Base-by-base conservation (phyloP, 2,888 invertebrate species). In the Conops quadrifasciatus region DNA sequence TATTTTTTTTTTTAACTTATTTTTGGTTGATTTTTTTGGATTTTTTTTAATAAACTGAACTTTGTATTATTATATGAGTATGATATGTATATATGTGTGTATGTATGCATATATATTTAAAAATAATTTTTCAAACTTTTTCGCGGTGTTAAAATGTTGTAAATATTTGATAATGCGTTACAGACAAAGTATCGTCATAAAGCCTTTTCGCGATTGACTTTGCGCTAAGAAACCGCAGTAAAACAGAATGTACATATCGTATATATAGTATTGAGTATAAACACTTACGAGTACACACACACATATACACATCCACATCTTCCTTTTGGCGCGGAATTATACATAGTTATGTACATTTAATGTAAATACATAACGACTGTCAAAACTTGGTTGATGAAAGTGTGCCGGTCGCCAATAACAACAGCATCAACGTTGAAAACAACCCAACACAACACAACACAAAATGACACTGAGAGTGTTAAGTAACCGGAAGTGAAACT, bases 401-500 rank as follows among this genome's bases (percentile, higher is more conserved):
- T n/a, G n/a, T n/a, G n/a, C n/a, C n/a, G n/a, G 30, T 56, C 56
- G 24, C 47, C 24, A 47, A 16, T 21, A 47, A n/a, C 43, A 19
- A 11, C 21, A 59, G 15, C 49, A 59, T 28, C n/a, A 3, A 11
- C 7, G 43, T 9, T 1, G 26, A 63, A 24, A 63, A 47, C 47
- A 7, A 3, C 43, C n/a, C 36, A 11, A n/a, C n/a, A n/a, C n/a
- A 9, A 7, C 43, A 26, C 45, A 47, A 63, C 47, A 47, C 15
- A n/a, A 24, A 58, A 58, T 58, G 58, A 72, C 73, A 75, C 74
- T 72, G 72, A 71, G 70, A 69, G 76, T 75, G 76, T 75, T 74
- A 72, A 72, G 67, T 67, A 73, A 74, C 71, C 76, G 77, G 77
- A 76, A 75, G 73, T 66, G 69, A 71, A 74, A 70, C 70, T 72